Percentiles rank a stretch among this genome's conserved stretches.
Conservation (phyloP, 1,140 invertebrate genomes). For the Gonioctena quinquepunctata region DNA sequence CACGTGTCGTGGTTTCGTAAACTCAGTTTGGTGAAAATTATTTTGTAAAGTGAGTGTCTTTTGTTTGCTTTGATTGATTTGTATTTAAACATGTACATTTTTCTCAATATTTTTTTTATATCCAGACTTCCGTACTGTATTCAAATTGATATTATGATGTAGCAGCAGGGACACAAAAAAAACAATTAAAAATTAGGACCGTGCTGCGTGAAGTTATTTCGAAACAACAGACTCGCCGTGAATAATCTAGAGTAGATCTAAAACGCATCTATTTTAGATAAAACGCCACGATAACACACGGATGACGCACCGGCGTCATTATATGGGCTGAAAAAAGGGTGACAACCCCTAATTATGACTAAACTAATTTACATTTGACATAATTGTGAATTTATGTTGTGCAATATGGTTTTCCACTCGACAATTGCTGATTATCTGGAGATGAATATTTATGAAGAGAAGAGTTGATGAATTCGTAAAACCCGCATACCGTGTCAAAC, state of each 20-base stretch:
- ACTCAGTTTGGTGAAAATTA: too few relatives aligned
- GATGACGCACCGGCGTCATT: conserved; percentile 26
- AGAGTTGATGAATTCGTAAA: neutral
- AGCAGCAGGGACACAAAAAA: neutral
- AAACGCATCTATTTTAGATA: conserved; percentile 40
- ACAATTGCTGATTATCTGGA: conserved; percentile 19
- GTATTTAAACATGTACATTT: too few relatives aligned
- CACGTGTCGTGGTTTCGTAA: too few relatives aligned
- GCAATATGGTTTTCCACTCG: conserved; percentile 32
- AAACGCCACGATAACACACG: conserved; percentile 27
- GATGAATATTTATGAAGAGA: neutral
- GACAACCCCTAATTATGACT: conserved; percentile 28
- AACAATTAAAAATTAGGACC: conserved; percentile 9
- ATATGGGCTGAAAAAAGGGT: conserved; percentile 17
- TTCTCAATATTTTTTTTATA: too few relatives aligned
- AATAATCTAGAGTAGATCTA: conserved; percentile 36
- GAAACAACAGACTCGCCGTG: conserved; percentile 10
- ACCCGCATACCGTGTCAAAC: neutral
- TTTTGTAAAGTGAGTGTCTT: too few relatives aligned
- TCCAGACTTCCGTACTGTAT: too few relatives aligned
- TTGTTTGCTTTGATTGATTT: too few relatives aligned
- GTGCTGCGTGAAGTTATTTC: neutral
- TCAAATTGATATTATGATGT: too few relatives aligned
- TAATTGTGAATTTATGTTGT: conserved; percentile 36
- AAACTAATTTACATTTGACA: conserved; percentile 34